Evolutionary conservation across 1,140 invertebrate species (phyloP).

Genomic region (Charaxes varanes): DNA sequence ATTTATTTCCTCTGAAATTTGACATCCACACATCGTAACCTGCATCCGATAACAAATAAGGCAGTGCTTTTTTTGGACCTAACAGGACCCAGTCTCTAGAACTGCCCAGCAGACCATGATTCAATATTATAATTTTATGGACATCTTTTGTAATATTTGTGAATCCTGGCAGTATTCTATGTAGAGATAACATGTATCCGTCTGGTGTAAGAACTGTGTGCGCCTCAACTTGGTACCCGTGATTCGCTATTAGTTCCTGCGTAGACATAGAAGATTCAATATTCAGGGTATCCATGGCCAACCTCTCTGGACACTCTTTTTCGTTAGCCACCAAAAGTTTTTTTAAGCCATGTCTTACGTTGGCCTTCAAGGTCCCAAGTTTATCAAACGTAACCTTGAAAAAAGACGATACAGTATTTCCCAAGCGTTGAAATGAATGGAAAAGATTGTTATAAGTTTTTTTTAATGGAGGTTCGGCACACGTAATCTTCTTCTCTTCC

Average conservation of each 20-base stretch:
- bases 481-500: no score
- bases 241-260: conserved; percentile 71
- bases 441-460: no score
- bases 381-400: no score
- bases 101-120: conserved; percentile 80
- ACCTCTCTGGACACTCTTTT: conserved; percentile 1
- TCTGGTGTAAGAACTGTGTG: conserved; percentile 78
- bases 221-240: conserved; percentile 78
- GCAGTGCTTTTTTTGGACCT: conserved; percentile 76
- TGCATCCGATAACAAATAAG: conserved; percentile 74
- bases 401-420: no score
- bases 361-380: no score
- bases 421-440: no score
- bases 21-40: conserved; percentile 82
- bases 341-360: conserved; percentile 20
- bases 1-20: conserved; percentile 79
- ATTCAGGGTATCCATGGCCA: background rate
- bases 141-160: conserved; percentile 3
- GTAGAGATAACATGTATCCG: conserved; percentile 76
- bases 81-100: conserved; percentile 80
- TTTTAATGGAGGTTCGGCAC: no score
- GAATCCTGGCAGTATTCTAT: conserved; percentile 72
- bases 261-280: conserved; percentile 9
- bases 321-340: conserved; percentile 21
- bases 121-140: conserved; percentile 71